Evolutionary conservation across 2,888 invertebrate species (phyloP), one percentile per base, ranked within the genome.

Genomic region (Cephonodes hylas): DNA sequence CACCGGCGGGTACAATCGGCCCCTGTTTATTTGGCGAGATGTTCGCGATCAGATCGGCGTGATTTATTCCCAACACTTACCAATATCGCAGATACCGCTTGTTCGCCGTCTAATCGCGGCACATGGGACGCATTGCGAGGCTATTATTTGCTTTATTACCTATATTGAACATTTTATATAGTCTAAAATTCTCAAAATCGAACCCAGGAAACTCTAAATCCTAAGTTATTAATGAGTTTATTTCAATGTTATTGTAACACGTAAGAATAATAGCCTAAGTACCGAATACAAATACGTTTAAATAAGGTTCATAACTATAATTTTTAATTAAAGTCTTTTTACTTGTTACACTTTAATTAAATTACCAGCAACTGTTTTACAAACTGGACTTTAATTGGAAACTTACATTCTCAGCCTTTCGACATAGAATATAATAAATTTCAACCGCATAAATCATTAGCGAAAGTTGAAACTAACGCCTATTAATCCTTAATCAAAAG

Each of bases 21-120:
- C 53, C n/a, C 31, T 53, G 53, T 53, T 53, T 53, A 53, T 53
- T 53, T 53, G 31, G 27, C 42, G 25, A 25, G 44, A 44, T 45
- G 61, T 56, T 34, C 34, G 27, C 60, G 60, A 62, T 60, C 60
- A 31, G 58, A 63, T 63, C 42, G 31, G 60, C 23, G 45, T 63
- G 63, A 63, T 63, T 63, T 63, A 63, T 60, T 48, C 42, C 42
- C 38, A 25, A 42, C 48, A 60, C 18, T 38, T 56, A 34, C 56
- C 34, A 59, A 59, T 46, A 53, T 60, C 60, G 48, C 34, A 23
- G 27, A 53, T 27, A 53, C 27, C 48, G 48, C 27, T 10, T 18
- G 27, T 27, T 53, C 38, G 34, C 34, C 34, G 38, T 38, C 18
- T 53, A 53, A 53, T 46, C 46, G 23, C 42, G 18, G 42, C 46